Evolutionary conservation across 2,113 vertebrate genomes (phyloP).

Genomic region (Gnathonemus longibarbis): DNA sequence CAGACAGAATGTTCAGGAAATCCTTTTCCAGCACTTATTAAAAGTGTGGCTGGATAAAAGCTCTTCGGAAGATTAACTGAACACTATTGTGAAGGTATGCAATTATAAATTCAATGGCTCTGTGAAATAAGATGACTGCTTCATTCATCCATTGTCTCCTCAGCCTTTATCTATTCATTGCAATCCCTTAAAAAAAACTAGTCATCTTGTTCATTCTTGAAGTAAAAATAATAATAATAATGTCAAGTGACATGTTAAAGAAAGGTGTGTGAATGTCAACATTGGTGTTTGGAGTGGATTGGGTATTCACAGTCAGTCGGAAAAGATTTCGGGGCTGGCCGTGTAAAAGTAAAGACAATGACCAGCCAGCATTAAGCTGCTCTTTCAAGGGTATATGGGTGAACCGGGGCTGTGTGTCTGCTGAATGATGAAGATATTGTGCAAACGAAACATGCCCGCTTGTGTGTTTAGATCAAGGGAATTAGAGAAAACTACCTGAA

Average conservation of each 20-base stretch:
- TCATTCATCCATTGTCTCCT: neutral
- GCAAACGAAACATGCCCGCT: neutral
- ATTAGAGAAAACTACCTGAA: neutral
- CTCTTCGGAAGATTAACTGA: neutral
- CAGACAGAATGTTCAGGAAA: neutral
- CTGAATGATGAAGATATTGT: neutral
- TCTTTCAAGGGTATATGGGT: neutral
- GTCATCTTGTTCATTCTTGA: neutral
- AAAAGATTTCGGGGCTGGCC: neutral
- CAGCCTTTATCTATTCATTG: slow-evolving; percentile 2
- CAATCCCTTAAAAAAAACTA: neutral
- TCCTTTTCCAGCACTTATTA: slow-evolving; percentile 5
- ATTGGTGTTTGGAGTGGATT: neutral
- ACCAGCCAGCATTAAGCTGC: neutral
- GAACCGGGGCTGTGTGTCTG: neutral
- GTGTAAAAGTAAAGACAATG: neutral
- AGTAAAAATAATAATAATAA: neutral
- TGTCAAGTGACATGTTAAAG: neutral
- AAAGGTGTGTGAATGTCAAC: neutral
- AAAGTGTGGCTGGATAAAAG: neutral
- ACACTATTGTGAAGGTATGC: neutral
- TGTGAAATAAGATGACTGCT: neutral
- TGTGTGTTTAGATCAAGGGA: neutral
- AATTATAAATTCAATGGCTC: slow-evolving; percentile 4
- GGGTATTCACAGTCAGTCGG: neutral